phyloP scores from a whole-genome alignment of 2,888 invertebrate genomes.

The Drosophila kanekoi region DNA sequence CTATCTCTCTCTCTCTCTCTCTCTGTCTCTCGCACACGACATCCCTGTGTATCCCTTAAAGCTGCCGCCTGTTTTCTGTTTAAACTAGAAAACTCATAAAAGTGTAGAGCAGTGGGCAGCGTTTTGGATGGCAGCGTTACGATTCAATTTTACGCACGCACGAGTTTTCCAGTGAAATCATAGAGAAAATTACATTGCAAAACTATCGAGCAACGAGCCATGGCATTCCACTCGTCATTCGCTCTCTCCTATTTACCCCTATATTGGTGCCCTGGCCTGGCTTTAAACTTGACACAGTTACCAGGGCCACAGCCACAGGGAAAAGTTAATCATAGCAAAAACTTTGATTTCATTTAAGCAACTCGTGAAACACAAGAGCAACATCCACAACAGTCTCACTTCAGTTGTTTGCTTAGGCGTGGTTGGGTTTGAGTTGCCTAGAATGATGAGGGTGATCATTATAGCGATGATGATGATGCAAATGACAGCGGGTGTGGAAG shows the following conservation, averaged over 20 bases:
- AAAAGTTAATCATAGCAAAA: constrained; percentile 67
- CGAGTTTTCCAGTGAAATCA: constrained; percentile 69
- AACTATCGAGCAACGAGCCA: constrained; percentile 73
- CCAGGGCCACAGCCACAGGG: constrained; percentile 29
- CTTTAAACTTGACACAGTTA: constrained; percentile 72
- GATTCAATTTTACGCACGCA: constrained; percentile 76
- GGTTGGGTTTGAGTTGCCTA: constrained; percentile 33
- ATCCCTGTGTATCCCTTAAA: constrained; percentile 46
- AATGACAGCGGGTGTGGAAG: constrained; percentile 43
- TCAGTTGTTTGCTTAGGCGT: constrained; percentile 55
- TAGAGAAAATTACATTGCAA: constrained; percentile 69
- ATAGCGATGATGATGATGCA: constrained; percentile 21
- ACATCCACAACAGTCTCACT: constrained; percentile 59
- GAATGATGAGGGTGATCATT: background rate
- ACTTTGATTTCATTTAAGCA: constrained; percentile 68
- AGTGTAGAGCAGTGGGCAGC: constrained; percentile 28
- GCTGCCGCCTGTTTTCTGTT: constrained; percentile 28
- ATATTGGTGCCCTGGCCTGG: constrained; percentile 5
- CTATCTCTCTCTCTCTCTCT: background rate
- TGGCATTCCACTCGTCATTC: constrained; percentile 26
- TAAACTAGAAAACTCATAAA: constrained; percentile 46
- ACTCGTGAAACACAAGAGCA: constrained; percentile 53
- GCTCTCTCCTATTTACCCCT: background rate
- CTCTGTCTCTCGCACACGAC: background rate
- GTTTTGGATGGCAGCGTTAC: constrained; percentile 24